These are phyloP conservation scores for Celastrina argiolus DNA, from an alignment of 2,888 invertebrate genomes.

Conservation along the genomic window DNA sequence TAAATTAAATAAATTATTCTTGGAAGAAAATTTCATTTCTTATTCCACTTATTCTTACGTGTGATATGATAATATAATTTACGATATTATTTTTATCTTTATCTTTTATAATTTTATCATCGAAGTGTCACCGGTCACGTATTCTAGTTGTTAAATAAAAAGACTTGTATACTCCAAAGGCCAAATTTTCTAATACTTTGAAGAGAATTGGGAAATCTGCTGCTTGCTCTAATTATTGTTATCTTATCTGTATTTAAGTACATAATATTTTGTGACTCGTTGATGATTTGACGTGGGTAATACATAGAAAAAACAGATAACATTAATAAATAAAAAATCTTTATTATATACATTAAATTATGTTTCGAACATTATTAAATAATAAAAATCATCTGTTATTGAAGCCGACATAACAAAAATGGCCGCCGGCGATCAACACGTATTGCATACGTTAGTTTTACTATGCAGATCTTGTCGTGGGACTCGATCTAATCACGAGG, in stretches of 20 bases:
- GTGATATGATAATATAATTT: not conserved
- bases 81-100: not conserved
- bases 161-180: not conserved
- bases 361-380: conserved; percentile 63
- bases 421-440: conserved; percentile 27
- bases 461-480: conserved; percentile 63
- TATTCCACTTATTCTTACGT: not conserved
- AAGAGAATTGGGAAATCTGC: too few species aligned
- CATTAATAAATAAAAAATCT: conserved; percentile 72
- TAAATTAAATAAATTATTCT: not conserved
- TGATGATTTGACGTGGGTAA: not conserved
- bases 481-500: conserved; percentile 54
- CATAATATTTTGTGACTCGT: not conserved
- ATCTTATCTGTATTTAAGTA: too few species aligned
- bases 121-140: not conserved
- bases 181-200: too few species aligned
- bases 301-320: conserved; percentile 28
- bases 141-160: not conserved
- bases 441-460: conserved; percentile 60
- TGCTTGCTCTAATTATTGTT: too few species aligned
- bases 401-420: conserved; percentile 57
- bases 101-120: not conserved
- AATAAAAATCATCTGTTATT: conserved; percentile 70
- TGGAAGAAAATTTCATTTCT: not conserved
- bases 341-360: conserved; percentile 76